Percentiles rank a stretch among this genome's conserved stretches.
These are phyloP conservation scores for Palloptera scutellata DNA, from an alignment of 2,888 invertebrate genomes.

Conservation along the genomic window DNA sequence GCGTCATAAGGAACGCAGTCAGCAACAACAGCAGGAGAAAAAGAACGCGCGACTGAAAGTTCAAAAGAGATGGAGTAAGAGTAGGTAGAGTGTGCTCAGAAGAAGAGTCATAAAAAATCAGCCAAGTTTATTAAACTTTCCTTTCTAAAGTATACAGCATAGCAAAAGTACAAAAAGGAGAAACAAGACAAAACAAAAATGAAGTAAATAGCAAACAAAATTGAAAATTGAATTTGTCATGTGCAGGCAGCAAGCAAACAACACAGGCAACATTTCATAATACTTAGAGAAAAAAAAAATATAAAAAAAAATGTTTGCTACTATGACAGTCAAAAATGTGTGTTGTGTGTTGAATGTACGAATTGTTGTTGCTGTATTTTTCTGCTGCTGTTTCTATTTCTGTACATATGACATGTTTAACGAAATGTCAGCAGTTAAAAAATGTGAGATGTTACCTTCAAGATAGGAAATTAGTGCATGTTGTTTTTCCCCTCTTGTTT, in stretches of 20 bases:
- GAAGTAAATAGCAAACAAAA: slow-evolving; percentile 21
- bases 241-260: slow-evolving; percentile 33
- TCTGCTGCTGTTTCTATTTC: not conserved
- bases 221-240: slow-evolving; percentile 52
- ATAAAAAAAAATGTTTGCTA: not conserved
- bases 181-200: slow-evolving; percentile 2
- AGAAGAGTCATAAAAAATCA: slow-evolving; percentile 5
- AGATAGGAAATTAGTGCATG: too few species aligned
- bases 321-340: not conserved
- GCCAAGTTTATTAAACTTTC: slow-evolving; percentile 23
- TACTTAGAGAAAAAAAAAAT: not conserved
- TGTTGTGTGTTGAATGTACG: not conserved
- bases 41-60: too few species aligned
- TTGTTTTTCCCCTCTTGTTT: too few species aligned
- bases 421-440: too few species aligned
- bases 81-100: too few species aligned
- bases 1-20: slow-evolving; percentile 19
- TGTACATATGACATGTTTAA: too few species aligned
- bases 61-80: not conserved
- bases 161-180: slow-evolving; percentile 3
- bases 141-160: not conserved
- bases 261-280: too few species aligned
- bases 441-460: too few species aligned
- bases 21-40: not conserved
- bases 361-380: slow-evolving; percentile 31